Evolutionary conservation across 2,888 invertebrate species (phyloP).

Genomic region (Agriopis leucophaearia): DNA sequence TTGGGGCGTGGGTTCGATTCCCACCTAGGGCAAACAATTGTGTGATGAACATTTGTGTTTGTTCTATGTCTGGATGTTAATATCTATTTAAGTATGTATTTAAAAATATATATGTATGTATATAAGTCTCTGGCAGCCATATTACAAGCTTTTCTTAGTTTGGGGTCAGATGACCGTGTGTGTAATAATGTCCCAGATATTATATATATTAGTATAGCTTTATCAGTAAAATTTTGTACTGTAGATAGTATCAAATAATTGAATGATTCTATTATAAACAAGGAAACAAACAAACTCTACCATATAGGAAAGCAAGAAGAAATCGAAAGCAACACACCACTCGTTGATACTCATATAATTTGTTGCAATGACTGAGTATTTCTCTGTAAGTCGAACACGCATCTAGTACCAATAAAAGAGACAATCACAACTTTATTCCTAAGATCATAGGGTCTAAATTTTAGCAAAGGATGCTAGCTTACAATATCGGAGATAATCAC

Average conservation of each 20-base stretch:
- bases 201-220: neutral
- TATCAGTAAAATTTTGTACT: neutral
- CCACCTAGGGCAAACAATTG: too few relatives aligned
- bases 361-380: constrained; percentile 60
- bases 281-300: constrained; percentile 36
- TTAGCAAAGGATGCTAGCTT: neutral
- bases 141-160: too few relatives aligned
- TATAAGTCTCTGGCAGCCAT: too few relatives aligned
- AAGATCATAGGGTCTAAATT: constrained; percentile 18
- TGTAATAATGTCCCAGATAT: too few relatives aligned
- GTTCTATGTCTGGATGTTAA: too few relatives aligned
- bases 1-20: too few relatives aligned
- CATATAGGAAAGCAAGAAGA: constrained; percentile 65
- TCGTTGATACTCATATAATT: constrained; percentile 59
- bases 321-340: constrained; percentile 57
- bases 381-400: constrained; percentile 45
- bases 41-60: too few relatives aligned
- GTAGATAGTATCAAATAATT: neutral
- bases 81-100: too few relatives aligned
- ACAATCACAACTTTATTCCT: constrained; percentile 13
- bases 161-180: too few relatives aligned
- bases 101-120: too few relatives aligned
- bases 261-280: neutral
- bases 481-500: neutral
- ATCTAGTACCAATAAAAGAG: constrained; percentile 9